These are phyloP conservation scores for Helicoverpa zea DNA, from an alignment of 1,140 invertebrate genomes.

Conservation along the genomic window DNA sequence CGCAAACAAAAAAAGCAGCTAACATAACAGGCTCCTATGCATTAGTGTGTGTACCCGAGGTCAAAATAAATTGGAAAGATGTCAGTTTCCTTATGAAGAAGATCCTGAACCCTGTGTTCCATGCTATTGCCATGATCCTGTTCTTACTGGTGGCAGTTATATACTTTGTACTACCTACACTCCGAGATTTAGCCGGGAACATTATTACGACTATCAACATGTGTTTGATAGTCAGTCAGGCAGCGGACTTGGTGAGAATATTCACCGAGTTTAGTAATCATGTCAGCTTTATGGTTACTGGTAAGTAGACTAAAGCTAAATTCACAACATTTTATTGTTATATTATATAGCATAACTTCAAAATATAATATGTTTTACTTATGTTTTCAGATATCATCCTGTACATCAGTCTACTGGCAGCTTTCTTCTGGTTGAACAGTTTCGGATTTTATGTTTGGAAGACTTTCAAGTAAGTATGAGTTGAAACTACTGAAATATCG, in stretches of 20 bases:
- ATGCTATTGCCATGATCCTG: constrained; percentile 90
- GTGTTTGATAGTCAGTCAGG: constrained; percentile 92
- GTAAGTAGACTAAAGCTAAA: constrained; percentile 75
- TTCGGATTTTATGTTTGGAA: constrained; percentile 95
- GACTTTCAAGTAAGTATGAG: constrained; percentile 89
- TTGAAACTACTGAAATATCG: not conserved
- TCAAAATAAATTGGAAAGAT: constrained; percentile 89
- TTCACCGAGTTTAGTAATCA: constrained; percentile 93
- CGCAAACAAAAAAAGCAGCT: constrained; percentile 50
- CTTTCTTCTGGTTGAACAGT: constrained; percentile 95
- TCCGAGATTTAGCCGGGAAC: constrained; percentile 93
- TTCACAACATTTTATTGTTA: not conserved
- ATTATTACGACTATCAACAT: constrained; percentile 93
- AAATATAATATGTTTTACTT: constrained; percentile 49
- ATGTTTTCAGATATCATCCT: constrained; percentile 90
- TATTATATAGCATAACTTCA: constrained; percentile 12
- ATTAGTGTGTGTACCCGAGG: constrained; percentile 91
- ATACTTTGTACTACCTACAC: constrained; percentile 94
- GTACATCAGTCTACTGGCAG: constrained; percentile 91
- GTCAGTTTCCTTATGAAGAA: constrained; percentile 91
- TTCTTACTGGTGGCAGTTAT: constrained; percentile 92
- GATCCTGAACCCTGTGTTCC: constrained; percentile 92
- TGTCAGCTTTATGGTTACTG: constrained; percentile 92
- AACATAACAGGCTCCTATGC: constrained; percentile 89
- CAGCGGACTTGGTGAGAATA: constrained; percentile 92